These are phyloP conservation scores for Pogonognathellus flavescens DNA, from an alignment of 1,140 invertebrate species.

Conservation along the genomic window DNA sequence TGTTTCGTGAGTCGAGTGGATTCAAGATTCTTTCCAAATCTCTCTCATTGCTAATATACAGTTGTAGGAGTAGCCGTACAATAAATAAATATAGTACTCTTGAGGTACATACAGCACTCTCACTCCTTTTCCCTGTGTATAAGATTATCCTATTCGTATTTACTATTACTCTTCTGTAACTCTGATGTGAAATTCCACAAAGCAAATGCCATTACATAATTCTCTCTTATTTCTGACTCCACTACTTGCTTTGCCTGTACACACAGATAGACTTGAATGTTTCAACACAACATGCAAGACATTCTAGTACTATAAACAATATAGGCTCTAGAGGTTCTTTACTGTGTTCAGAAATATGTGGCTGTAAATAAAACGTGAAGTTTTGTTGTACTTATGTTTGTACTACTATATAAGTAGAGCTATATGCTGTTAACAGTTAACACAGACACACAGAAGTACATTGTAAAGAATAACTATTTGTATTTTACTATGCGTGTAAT, in stretches of 20 bases:
- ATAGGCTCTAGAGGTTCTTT: background rate
- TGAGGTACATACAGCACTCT: background rate
- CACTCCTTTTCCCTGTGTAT: no score
- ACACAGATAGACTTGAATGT: background rate
- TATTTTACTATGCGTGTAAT: no score
- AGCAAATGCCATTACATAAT: conserved; percentile 40
- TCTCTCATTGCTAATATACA: no score
- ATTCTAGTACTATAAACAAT: background rate
- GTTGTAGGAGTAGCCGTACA: background rate
- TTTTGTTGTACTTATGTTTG: no score
- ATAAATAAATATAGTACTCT: background rate
- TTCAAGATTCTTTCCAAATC: no score
- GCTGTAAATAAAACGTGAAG: background rate
- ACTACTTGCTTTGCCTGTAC: background rate
- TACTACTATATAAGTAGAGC: background rate
- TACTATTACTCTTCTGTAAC: background rate
- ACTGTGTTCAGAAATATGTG: background rate
- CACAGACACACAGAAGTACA: background rate
- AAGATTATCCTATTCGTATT: background rate
- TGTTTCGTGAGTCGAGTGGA: no score
- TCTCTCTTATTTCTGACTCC: conserved; percentile 1
- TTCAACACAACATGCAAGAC: conserved; percentile 5
- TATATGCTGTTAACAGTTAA: background rate
- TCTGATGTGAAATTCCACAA: background rate
- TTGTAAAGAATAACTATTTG: conserved; percentile 6